Base-by-base conservation (phyloP, 2,888 invertebrate genomes). In the Cistogaster globosa region DNA sequence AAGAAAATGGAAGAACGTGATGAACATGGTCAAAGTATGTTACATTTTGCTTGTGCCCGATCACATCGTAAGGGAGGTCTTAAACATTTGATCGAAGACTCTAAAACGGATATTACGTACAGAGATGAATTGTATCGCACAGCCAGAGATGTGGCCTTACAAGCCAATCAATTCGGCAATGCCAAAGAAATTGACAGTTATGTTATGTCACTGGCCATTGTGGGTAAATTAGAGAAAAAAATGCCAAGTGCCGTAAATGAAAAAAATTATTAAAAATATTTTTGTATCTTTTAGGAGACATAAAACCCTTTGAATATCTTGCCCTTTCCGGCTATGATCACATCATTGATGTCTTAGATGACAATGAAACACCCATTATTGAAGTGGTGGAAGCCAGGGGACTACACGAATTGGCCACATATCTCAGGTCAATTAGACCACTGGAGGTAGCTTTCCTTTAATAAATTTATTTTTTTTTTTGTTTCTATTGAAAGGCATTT, bases 101-200 rank as follows among this genome's bases (percentile, higher is more conserved):
- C 96, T 0, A 95, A 96, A 87, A 95, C 96, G 32, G 97, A 96
- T 91, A 93, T 97, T 67, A 97, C 96, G 0, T 96, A 95, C 90
- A 94, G 97, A 71, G 97, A 98, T 91, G 96, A 97, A 88, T 92
- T 97, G n/a, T 97, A 97, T 91, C 94, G 97, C 57, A 97, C 98
- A 0, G 97, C 97, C 0, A 93, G 98, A 55, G 98, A 98, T 91
- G 96, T 97, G 48, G 97, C 97, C 16, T 94, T 96, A 71, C 96
- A 97, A 89, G 96, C 96, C 0, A 95, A 95, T 87, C 94, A 97
- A 63, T 94, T 94, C 0, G 96, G 96, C 68, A 98, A 98, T 91
- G 96, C 97, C 0, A 93, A 93, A 12, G 96, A 97, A 90, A 96
- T 98, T 86, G 97, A 98, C 93, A 94, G 95, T 90, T 97, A 95